phyloP scores from a whole-genome alignment of 2,888 invertebrate species.

The Desoria tigrina region DNA sequence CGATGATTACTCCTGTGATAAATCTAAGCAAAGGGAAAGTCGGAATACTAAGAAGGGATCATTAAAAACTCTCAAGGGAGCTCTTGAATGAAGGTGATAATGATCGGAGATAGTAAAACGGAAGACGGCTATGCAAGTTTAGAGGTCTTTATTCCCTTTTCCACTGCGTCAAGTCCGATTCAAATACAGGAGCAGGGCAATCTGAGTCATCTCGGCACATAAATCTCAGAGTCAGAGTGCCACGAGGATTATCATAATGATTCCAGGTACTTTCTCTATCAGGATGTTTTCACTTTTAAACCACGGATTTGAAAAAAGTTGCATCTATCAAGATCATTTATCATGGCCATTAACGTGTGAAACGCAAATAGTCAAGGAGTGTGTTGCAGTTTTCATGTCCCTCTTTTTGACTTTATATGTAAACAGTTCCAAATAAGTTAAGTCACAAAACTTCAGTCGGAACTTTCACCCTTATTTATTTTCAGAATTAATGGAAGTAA shows the following conservation, averaged over 20 bases:
- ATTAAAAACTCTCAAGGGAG: neutral
- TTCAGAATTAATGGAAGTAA: no score
- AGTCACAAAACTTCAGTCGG: no score
- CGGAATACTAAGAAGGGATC: constrained; percentile 1
- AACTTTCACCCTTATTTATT: no score
- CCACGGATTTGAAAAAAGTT: neutral
- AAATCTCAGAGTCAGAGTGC: neutral
- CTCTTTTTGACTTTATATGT: no score
- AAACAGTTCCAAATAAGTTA: no score
- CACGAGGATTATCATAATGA: neutral
- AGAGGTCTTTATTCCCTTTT: no score
- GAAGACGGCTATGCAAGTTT: no score
- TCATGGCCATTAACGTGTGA: neutral
- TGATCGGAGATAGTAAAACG: constrained; percentile 3
- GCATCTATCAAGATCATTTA: neutral
- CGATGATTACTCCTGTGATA: constrained; percentile 5
- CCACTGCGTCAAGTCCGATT: no score
- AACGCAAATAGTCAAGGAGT: no score
- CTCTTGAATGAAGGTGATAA: neutral
- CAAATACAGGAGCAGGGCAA: neutral
- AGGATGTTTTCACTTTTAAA: neutral
- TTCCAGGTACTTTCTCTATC: neutral
- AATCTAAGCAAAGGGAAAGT: constrained; percentile 5
- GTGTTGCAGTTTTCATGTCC: no score
- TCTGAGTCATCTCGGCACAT: neutral